Conservation (phyloP, 2,113 vertebrate species). For the Dendropsophus ebraccatus region DNA sequence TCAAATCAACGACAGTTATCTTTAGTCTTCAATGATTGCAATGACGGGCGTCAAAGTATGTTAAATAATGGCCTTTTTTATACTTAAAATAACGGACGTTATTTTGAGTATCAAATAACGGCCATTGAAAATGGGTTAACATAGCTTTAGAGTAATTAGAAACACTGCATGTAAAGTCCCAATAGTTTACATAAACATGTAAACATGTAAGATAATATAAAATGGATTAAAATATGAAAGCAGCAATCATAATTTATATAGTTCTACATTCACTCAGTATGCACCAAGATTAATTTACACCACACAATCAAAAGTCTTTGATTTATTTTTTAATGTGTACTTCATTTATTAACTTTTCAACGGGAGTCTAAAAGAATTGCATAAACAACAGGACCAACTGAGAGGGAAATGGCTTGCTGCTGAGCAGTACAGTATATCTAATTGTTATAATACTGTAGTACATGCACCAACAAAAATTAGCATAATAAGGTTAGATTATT, state of each 20-base stretch:
- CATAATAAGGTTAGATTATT: background rate
- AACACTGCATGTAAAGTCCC: background rate
- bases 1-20: too few relatives aligned
- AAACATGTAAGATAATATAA: background rate
- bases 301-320: constrained; percentile 17
- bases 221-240: background rate
- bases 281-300: constrained; percentile 29
- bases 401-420: constrained; percentile 25
- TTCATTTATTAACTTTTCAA: constrained; percentile 53
- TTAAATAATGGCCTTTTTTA: too few relatives aligned
- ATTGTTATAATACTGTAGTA: background rate
- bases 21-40: too few relatives aligned
- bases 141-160: background rate
- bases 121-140: too few relatives aligned
- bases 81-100: too few relatives aligned
- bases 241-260: background rate
- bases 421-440: constrained; percentile 31
- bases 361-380: constrained; percentile 32
- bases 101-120: too few relatives aligned
- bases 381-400: constrained; percentile 45
- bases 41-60: too few relatives aligned
- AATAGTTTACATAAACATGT: background rate
- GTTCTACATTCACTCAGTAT: background rate
- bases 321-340: constrained; percentile 49
- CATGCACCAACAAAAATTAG: background rate